Evolutionary conservation across 2,888 invertebrate genomes (phyloP), one percentile per base, ranked within the genome.

Genomic region (Trisateles emortualis): DNA sequence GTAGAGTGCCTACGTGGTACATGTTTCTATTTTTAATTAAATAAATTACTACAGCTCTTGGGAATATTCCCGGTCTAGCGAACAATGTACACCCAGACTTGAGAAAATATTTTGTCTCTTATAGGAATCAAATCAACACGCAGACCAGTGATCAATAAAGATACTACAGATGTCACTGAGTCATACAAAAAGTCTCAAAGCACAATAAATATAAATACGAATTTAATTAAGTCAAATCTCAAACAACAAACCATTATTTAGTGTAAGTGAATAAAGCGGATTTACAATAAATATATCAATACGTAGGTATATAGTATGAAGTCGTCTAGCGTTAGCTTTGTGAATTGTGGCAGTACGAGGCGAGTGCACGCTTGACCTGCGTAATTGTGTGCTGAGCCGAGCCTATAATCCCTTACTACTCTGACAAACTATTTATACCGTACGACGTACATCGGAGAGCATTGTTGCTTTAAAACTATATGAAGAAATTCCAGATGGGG

Each of bases 311-410:
- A 46, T 22, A 40, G 55, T 56, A 74, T 72, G 73, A 62, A 80
- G 70, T 64, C 66, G 70, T 74, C 69, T 64, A 58, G 63, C 72
- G 71, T 74, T 69, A 73, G 74, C 69, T 79, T 72, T 74, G 63
- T 71, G 74, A 72, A 73, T 77, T 70, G 78, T 78, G 73, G 76
- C 70, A 68, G 72, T 74, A 66, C 70, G 72, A 72, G 74, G 74
- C 73, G 74, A 76, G 81, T 67, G 81, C 83, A 85, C 86, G 86
- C 84, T 84, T 84, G 88, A 86, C 86, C 87, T 74, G 76, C 81
- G 87, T 88, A 87, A 88, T 88, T 88, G 87, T 86, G 82, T 73
- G 81, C 81, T 68, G 80, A 78, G 79, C 73, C 70, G 70, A 76
- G 80, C 78, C 83, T 81, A 79, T 84, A 81, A 84, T 82, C 78